Conservation (phyloP, 2,113 vertebrate genomes). For the Ovis aries region DNA sequence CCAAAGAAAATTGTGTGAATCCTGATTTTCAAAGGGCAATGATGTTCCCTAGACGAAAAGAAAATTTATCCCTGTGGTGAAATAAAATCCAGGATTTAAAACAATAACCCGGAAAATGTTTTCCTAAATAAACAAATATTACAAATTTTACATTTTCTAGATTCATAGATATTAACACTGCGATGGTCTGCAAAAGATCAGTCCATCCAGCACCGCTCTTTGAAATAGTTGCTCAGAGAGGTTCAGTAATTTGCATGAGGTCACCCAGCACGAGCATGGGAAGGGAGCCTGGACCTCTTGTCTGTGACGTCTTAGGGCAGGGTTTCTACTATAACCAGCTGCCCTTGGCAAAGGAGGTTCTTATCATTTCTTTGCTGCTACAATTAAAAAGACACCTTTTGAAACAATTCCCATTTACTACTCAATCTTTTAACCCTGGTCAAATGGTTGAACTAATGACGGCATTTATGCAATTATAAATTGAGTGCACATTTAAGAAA, state of each 20-base stretch:
- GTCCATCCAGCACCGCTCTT: neutral
- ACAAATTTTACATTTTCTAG: neutral
- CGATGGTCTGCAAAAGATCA: neutral
- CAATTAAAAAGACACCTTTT: neutral
- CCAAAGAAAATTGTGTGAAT: neutral
- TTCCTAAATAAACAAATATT: neutral
- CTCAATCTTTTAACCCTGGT: conserved; percentile 15
- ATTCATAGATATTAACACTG: neutral
- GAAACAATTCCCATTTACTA: conserved; percentile 30
- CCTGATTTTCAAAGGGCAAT: neutral
- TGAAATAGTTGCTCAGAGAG: neutral
- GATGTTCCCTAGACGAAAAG: neutral
- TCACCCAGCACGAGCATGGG: neutral
- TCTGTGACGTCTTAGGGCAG: neutral
- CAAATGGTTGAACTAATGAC: conserved; percentile 47
- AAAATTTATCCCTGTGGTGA: neutral
- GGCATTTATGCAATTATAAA: conserved; percentile 54
- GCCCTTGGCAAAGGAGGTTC: neutral
- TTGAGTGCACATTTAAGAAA: conserved; percentile 58
- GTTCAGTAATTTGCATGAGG: neutral
- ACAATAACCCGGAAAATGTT: neutral
- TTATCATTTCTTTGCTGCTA: neutral
- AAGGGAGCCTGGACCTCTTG: neutral
- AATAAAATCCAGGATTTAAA: neutral
- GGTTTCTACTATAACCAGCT: neutral